Percentiles rank a stretch among this genome's conserved stretches.
Conservation (phyloP, 2,113 vertebrate genomes). For the Nipponia nippon region DNA sequence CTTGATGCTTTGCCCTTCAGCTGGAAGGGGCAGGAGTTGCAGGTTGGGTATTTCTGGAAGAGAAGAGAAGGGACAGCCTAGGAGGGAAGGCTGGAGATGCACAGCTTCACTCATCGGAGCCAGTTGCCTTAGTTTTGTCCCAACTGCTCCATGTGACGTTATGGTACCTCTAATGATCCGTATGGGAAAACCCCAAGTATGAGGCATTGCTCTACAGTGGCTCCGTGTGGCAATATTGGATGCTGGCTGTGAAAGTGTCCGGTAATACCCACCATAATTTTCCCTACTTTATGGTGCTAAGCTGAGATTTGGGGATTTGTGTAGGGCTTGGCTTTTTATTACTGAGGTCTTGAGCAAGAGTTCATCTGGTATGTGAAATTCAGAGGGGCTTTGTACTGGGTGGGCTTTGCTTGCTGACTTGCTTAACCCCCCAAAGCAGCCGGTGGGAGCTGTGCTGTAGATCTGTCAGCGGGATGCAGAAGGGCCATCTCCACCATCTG, state of each 20-base stretch:
- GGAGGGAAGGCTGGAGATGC: not conserved
- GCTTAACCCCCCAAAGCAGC: not conserved
- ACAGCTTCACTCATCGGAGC: not conserved
- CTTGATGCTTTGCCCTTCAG: not conserved
- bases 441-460: not conserved
- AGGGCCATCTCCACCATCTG: not conserved
- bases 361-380: not conserved
- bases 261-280: not conserved
- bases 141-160: accelerated
- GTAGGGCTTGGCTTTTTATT: not conserved
- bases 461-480: not conserved
- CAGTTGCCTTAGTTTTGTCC: not conserved
- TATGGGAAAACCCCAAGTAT: not conserved
- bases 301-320: not conserved
- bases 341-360: not conserved
- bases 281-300: not conserved
- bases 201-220: not conserved
- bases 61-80: not conserved
- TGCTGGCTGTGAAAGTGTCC: not conserved
- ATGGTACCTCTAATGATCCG: accelerated
- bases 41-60: not conserved
- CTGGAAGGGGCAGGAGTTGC: not conserved
- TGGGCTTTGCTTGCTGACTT: not conserved
- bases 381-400: not conserved
- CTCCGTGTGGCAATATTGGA: not conserved